Evolutionary conservation across 2,113 vertebrate species (phyloP).

Genomic region (Hippoglossus stenolepis): DNA sequence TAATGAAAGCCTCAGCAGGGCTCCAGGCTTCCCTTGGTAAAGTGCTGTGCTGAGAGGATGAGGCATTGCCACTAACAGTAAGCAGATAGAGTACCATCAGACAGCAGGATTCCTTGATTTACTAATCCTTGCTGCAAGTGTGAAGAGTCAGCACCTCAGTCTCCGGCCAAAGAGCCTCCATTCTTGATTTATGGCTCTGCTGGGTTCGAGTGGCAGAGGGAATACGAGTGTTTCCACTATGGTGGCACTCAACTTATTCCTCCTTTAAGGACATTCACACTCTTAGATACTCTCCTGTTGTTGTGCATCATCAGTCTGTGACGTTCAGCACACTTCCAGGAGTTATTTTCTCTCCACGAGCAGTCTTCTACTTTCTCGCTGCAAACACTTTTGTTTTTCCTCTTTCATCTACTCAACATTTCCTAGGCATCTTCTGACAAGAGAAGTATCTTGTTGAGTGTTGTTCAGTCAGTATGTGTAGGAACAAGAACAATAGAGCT

Average conservation of each 20-base stretch:
- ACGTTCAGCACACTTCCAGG: neutral
- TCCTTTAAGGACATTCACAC: neutral
- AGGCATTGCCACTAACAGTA: conserved; percentile 21
- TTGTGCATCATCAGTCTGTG: neutral
- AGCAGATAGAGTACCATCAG: conserved; percentile 13
- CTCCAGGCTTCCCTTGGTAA: conserved; percentile 48
- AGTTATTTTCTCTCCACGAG: neutral
- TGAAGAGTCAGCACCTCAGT: conserved; percentile 39
- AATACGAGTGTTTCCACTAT: conserved; percentile 15
- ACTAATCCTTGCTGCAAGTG: conserved; percentile 37
- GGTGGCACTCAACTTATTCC: conserved; percentile 9
- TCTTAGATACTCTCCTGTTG: neutral
- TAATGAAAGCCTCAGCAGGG: conserved; percentile 61
- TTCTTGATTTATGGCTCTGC: conserved; percentile 2
- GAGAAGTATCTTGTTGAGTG: conserved; percentile 8
- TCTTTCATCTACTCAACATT: conserved; percentile 2
- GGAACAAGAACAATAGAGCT: conserved; percentile 9
- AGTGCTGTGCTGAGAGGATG: conserved; percentile 34
- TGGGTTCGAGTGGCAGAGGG: conserved; percentile 15
- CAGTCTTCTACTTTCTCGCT: neutral
- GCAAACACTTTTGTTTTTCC: conserved; percentile 12
- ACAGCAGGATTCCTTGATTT: neutral
- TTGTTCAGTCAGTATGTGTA: conserved; percentile 25
- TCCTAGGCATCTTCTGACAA: neutral
- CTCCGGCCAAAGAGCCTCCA: conserved; percentile 20